Evolutionary conservation across 2,888 invertebrate species (phyloP), one percentile per base, ranked within the genome.

Genomic region (Epinotia bilunana): DNA sequence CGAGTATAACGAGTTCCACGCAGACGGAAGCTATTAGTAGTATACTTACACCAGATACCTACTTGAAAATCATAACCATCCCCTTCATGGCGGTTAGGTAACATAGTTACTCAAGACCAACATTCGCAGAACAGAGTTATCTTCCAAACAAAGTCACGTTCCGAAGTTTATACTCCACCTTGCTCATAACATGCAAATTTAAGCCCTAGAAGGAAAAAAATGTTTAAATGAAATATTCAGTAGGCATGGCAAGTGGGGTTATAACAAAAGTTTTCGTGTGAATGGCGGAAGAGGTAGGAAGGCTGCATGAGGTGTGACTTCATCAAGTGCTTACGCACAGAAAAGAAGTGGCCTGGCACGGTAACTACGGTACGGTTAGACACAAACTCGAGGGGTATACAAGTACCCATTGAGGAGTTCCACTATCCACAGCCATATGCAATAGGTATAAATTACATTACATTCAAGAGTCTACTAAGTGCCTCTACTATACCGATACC

Each of bases 171-270:
- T 68, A 60, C 77, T 69, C 69, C 79, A 77, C 79, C 81, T 81
- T 77, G 80, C 91, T 91, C 91, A 92, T 92, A 91, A 91, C 89
- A 91, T 92, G 92, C 85, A 92, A 92, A 92, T 92, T 85, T 80
- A 80, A 80, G 85, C 82, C 83, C 80, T 86, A 80, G 82, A 81
- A 84, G 84, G 85, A 87, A 89, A 91, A 87, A 91, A 91, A 89
- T 86, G 84, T 80, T 87, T 88, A 89, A 89, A 91, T 92, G 90
- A 91, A 91, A 92, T 91, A 92, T 92, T 92, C 91, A 91, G 87
- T 82, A 91, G 91, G 87, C 85, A 82, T 80, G 80, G 82, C 77
- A 81, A 78, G 82, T 79, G 83, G 78, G 85, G 84, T 88, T 89
- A 86, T 89, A 87, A 85, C 87, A 84, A 87, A 90, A 91, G 85